These are phyloP conservation scores for Archocentrus centrarchus DNA, from an alignment of 2,113 vertebrate genomes.

Conservation along the genomic window DNA sequence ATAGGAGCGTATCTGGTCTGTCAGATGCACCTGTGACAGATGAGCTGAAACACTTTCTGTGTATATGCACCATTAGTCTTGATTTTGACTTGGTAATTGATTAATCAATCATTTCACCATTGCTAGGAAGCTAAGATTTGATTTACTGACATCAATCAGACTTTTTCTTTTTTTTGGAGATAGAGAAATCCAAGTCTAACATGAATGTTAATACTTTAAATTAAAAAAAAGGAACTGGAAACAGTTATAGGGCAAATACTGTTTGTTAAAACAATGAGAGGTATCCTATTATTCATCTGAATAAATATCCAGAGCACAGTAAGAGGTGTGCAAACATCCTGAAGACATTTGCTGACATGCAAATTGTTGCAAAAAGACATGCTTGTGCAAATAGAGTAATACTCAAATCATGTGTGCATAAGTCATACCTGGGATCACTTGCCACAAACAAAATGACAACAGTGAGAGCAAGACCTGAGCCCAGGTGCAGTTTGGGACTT, in stretches of 20 bases:
- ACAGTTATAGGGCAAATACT: background rate
- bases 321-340: background rate
- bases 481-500: background rate
- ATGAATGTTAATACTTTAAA: background rate
- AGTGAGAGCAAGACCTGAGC: background rate
- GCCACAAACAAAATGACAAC: background rate
- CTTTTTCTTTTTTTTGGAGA: background rate
- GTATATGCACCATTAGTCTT: conserved; percentile 7
- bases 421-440: background rate
- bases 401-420: background rate
- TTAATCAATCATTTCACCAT: background rate
- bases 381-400: conserved; percentile 1
- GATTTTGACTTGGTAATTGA: conserved; percentile 10
- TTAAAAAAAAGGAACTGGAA: background rate
- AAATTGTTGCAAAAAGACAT: conserved; percentile 8
- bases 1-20: background rate
- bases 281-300: background rate
- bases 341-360: conserved; percentile 9
- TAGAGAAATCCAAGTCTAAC: background rate
- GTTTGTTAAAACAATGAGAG: background rate
- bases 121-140: background rate
- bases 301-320: background rate
- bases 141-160: background rate
- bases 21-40: background rate
- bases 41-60: background rate